These are phyloP conservation scores for Riparia riparia DNA, from an alignment of 2,113 vertebrate species.

Conservation along the genomic window DNA sequence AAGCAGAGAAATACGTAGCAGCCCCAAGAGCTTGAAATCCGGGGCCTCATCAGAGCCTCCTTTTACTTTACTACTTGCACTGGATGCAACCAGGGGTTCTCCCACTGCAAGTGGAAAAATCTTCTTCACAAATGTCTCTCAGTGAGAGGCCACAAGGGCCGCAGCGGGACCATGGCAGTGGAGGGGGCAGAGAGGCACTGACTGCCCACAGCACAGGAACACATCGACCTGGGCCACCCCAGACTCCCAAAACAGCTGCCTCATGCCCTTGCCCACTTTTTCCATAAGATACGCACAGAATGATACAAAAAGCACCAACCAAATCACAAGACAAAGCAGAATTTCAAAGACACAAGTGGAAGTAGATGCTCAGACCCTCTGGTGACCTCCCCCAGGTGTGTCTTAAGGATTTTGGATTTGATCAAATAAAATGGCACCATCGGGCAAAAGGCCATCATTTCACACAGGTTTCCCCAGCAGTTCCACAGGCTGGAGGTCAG, in stretches of 20 bases:
- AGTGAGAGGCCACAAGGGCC: fast-evolving
- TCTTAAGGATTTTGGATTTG: neutral
- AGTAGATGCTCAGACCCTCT: neutral
- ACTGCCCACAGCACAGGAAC: fast-evolving
- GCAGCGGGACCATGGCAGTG: neutral
- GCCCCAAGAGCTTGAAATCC: neutral
- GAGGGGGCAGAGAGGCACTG: neutral
- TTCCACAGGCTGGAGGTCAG: neutral
- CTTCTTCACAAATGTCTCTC: neutral
- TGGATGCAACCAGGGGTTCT: neutral
- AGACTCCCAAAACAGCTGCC: neutral
- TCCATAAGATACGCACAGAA: fast-evolving
- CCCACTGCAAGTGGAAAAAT: neutral
- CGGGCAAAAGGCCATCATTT: neutral
- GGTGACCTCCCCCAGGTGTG: neutral
- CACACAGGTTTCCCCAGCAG: neutral
- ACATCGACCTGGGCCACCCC: fast-evolving
- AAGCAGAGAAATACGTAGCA: neutral
- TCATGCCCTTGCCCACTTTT: neutral
- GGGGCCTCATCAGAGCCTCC: neutral
- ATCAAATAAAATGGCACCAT: neutral
- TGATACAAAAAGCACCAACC: fast-evolving
- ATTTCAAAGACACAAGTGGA: neutral
- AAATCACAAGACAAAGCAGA: neutral
- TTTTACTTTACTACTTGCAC: neutral